These are phyloP conservation scores for Drosophila tristis DNA, from an alignment of 1,140 invertebrate species.

Conservation along the genomic window DNA sequence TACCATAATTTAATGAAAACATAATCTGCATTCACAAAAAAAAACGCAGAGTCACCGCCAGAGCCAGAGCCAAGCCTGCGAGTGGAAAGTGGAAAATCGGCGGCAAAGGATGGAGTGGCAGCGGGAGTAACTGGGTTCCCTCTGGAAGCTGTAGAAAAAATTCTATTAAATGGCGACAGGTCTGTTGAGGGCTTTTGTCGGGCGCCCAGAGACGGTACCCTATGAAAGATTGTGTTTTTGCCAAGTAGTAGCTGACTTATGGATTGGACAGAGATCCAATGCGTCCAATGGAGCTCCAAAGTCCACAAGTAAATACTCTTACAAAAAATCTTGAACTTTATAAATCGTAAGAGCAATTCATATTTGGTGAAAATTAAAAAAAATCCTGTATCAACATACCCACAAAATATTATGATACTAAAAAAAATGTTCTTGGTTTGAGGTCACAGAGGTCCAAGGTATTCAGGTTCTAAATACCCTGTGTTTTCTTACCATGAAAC, in stretches of 20 bases:
- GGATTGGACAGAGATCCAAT: background rate
- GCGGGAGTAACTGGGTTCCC: background rate
- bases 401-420: no score
- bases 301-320: no score
- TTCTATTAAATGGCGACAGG: constrained; percentile 62
- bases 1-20: constrained; percentile 83
- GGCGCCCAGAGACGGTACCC: constrained; percentile 27
- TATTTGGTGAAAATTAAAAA: no score
- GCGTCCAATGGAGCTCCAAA: background rate
- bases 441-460: no score
- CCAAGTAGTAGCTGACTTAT: background rate
- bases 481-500: no score
- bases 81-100: constrained; percentile 31
- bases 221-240: constrained; percentile 46
- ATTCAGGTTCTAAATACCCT: no score
- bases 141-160: constrained; percentile 16
- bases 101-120: background rate
- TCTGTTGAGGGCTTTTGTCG: constrained; percentile 35
- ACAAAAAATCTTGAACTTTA: background rate
- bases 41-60: constrained; percentile 40
- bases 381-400: no score
- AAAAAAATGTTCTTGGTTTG: no score
- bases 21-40: constrained; percentile 76
- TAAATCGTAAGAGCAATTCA: no score
- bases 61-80: constrained; percentile 31